These are phyloP conservation scores for Herpetotheres cachinnans DNA, from an alignment of 2,113 vertebrate genomes.

Conservation along the genomic window DNA sequence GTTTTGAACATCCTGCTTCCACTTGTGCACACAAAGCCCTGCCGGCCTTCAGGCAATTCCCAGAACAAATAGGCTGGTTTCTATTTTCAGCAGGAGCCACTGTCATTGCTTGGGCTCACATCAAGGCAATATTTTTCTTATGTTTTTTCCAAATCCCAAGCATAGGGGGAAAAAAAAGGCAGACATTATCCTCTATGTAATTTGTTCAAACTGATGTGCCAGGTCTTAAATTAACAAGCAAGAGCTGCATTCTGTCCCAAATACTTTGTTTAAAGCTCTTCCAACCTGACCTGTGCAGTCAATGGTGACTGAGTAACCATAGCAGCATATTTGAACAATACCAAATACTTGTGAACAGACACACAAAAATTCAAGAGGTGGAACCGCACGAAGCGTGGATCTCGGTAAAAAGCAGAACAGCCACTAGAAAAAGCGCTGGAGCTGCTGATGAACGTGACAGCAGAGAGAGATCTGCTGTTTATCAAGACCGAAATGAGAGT, in stretches of 20 bases:
- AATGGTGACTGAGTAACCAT: slow-evolving; percentile 63
- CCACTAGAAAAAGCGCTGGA: not conserved
- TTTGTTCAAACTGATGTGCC: not conserved
- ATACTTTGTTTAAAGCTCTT: slow-evolving; percentile 46
- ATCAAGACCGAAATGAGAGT: accelerated
- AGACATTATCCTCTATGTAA: not conserved
- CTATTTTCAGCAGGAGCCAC: not conserved
- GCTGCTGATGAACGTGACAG: not conserved
- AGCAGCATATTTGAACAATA: slow-evolving; percentile 46
- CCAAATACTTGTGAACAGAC: slow-evolving; percentile 14
- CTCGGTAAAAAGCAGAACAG: not conserved
- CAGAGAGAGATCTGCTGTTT: not conserved
- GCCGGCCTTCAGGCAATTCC: not conserved
- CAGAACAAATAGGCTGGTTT: not conserved
- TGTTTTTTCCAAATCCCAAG: not conserved
- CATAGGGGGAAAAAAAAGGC: accelerated
- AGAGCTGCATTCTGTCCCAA: not conserved
- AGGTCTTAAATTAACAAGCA: not conserved
- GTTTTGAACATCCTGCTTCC: not conserved
- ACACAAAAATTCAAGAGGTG: not conserved
- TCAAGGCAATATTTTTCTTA: not conserved
- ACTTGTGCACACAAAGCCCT: not conserved
- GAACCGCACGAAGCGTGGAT: not conserved
- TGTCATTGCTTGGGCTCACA: not conserved
- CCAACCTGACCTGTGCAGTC: slow-evolving; percentile 31